Base-by-base conservation (phyloP, 2,113 vertebrate species). In the Piaya cayana region DNA sequence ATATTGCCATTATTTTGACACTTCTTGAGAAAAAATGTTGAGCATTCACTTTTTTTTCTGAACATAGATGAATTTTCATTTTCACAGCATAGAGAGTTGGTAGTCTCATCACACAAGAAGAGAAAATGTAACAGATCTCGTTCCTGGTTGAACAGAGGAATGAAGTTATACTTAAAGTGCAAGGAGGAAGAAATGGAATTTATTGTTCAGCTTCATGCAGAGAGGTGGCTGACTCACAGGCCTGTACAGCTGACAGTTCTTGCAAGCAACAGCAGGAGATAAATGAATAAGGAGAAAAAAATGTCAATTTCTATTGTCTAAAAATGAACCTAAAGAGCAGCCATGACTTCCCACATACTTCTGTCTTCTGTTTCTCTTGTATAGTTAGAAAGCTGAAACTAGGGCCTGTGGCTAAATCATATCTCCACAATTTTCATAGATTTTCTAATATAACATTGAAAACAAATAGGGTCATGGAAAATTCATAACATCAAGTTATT, bases 121-220 rank as follows among this genome's bases (percentile, higher is more conserved):
- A 62, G 62, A 91, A 65, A 58, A 92, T 86, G 47, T 79, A 93
- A 86, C 82, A 95, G 85, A 85, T 42, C 59, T 88, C 2, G 2
- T 63, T 78, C 79, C 59, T 83, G 74, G 59, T 6, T n/a, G 67
- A 94, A 88, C 37, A 82, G 81, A 87, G 59, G 60, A 93, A 94
- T 1, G 16, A 77, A 86, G 71, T 63, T 96, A 77, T 92, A 94
- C 94, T 95, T 95, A 95, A 92, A 95, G 36, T 47, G 39, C 18
- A 72, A 70, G 50, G 63, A 95, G 50, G 75, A 91, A 91, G 84
- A 92, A 91, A 96, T 75, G 70, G 93, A 93, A 95, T 95, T 91
- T 95, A 95, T 86, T 95, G 87, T 83, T 94, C 93, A 90, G 92
- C 79, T 93, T 88, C 94, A 86, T 70, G 92, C 90, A 91, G 95